Evolutionary conservation across 2,797 vertebrate genomes (phyloP), one percentile per base, ranked within the genome.

Genomic region (Oryzias sinensis): DNA sequence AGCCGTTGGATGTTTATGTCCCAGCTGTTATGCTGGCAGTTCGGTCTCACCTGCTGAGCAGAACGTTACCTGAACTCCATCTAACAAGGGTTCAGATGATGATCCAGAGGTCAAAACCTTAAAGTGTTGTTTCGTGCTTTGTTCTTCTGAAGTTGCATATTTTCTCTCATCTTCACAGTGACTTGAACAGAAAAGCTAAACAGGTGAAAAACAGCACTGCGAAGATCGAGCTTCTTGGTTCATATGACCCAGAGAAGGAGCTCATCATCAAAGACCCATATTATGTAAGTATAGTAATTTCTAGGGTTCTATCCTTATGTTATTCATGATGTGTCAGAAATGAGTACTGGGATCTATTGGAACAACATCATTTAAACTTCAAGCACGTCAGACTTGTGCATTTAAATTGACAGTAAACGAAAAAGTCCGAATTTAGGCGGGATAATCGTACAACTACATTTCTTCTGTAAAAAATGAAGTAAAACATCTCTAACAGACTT

Each of bases 221-320:
- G 62, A 94, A 91, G 87, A 94, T 98, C 61, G 95, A 99, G 80
- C 93, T 99, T 0, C 96, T 99, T 9, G 97, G 97, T 59, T 91
- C 82, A 62, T 98, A 95, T 0, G 97, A 99, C 83, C 97, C 97
- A 45, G 89, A 98, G 69, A 94, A 97, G 42, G 90, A 96, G 48
- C 91, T 90, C 66, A 95, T 97, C 71, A 98, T 98, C 75, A 88
- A 94, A 81, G 97, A 99, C 81, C 97, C 97, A 0, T 98, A 98
- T 88, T 98, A 98, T 55, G 97, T 98, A 93, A 93, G 97, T 95
- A 62, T 72, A 62, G 43, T 20, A 62, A 37, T 20, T 9, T 47
- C 16, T 11, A 11, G 33, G 14, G 37, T 27, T 42, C 2, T 40
- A 4, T 42, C 15, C 11, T 42, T 13, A 42, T 42, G 15, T 13